Percentiles rank a stretch among this genome's conserved stretches.
Conservation (phyloP, 2,113 vertebrate genomes). For the Candoia aspera region DNA sequence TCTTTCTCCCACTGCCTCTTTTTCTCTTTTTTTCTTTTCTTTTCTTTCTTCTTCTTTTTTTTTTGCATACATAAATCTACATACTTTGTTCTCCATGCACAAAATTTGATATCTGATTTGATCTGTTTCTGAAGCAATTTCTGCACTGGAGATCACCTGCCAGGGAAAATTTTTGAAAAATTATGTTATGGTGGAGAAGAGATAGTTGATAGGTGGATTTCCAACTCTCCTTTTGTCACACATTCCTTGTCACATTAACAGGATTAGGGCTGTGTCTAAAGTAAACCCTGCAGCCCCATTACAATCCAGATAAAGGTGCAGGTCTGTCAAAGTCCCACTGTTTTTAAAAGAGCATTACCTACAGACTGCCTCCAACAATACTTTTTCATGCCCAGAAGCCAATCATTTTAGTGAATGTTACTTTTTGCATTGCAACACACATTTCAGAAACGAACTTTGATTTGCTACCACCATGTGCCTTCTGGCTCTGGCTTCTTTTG, state of each 20-base stretch:
- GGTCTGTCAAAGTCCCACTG: neutral
- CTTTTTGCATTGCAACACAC: neutral
- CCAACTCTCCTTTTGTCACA: neutral
- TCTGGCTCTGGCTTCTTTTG: neutral
- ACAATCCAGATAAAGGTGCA: neutral
- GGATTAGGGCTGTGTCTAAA: neutral
- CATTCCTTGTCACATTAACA: neutral
- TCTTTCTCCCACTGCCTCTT: neutral
- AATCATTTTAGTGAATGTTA: neutral
- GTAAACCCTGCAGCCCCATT: neutral
- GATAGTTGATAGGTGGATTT: neutral
- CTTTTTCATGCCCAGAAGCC: neutral
- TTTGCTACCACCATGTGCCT: neutral
- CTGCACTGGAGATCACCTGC: neutral
- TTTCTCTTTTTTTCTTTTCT: neutral
- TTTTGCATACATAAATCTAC: neutral
- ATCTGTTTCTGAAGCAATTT: neutral
- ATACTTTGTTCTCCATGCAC: neutral
- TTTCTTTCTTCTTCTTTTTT: neutral
- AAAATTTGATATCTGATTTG: neutral
- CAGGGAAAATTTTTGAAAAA: neutral
- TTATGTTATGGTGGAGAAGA: neutral
- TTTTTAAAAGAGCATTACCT: neutral
- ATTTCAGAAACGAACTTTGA: neutral
- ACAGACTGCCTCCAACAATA: neutral